phyloP scores from a whole-genome alignment of 2,797 vertebrate genomes.

The Erethizon dorsatum region DNA sequence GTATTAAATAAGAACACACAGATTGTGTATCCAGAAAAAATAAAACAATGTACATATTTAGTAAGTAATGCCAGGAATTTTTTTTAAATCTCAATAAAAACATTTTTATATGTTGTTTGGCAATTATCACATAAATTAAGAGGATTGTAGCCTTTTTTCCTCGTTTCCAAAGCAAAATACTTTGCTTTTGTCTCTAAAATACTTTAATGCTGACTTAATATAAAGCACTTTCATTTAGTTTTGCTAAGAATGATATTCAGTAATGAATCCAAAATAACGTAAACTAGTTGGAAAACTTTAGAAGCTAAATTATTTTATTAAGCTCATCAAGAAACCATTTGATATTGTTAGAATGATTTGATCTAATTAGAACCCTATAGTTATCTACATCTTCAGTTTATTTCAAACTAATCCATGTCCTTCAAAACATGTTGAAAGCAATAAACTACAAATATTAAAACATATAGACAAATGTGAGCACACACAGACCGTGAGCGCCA shows the following conservation, averaged over 20 bases:
- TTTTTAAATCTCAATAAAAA: not conserved
- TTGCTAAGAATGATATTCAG: not conserved
- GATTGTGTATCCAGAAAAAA: not conserved
- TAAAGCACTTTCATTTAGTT: not conserved
- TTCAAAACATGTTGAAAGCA: not conserved
- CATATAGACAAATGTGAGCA: not conserved
- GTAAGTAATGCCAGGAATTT: not conserved
- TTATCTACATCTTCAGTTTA: not conserved
- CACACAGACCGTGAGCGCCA: not conserved
- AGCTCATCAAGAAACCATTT: not conserved
- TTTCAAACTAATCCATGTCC: not conserved
- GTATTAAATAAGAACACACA: not conserved
- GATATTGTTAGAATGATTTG: not conserved
- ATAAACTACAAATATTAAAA: not conserved
- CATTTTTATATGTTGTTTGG: not conserved
- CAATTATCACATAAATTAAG: not conserved
- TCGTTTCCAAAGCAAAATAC: not conserved
- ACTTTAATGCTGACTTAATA: not conserved
- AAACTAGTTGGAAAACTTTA: constrained; percentile 19
- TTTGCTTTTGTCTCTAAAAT: not conserved
- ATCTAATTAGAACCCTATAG: not conserved
- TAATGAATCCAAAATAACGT: not conserved
- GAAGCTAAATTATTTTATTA: constrained; percentile 18
- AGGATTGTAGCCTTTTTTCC: not conserved
- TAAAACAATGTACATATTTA: not conserved